These are phyloP conservation scores for Sylvia atricapilla DNA, from an alignment of 2,113 vertebrate genomes.

Conservation along the genomic window DNA sequence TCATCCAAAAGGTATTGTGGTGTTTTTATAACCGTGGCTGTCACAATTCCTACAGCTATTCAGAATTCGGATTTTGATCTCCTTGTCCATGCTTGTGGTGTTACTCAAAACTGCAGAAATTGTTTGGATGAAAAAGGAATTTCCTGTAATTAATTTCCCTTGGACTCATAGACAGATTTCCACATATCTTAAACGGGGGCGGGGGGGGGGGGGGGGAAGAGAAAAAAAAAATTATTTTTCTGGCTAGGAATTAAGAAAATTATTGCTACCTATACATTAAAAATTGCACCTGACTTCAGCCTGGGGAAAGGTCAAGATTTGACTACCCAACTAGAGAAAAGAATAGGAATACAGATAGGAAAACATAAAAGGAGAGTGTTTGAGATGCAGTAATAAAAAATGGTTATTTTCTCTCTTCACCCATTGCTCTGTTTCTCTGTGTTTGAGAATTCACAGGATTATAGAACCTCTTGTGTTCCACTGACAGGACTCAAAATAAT, in stretches of 20 bases:
- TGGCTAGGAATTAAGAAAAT: not conserved
- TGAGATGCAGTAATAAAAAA: not conserved
- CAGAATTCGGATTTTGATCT: not conserved
- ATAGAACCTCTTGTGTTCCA: not conserved
- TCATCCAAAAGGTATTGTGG: not conserved
- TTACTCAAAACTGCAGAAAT: not conserved
- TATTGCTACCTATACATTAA: not conserved
- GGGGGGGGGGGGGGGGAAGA: too few relatives aligned
- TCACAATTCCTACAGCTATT: not conserved
- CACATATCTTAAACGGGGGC: accelerated
- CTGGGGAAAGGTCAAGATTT: not conserved
- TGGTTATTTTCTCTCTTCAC: not conserved
- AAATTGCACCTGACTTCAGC: not conserved
- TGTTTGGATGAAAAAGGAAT: not conserved
- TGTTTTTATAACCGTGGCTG: not conserved
- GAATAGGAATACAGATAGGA: not conserved
- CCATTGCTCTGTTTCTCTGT: accelerated
- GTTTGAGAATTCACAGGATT: not conserved
- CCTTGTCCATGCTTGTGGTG: not conserved
- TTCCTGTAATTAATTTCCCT: not conserved
- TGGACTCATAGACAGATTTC: not conserved
- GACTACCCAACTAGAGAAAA: not conserved
- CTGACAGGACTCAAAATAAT: not conserved
- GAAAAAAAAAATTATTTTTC: not conserved
- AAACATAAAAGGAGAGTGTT: not conserved